Conservation (phyloP, 2,888 invertebrate genomes). For the Drosophila quinaria region DNA sequence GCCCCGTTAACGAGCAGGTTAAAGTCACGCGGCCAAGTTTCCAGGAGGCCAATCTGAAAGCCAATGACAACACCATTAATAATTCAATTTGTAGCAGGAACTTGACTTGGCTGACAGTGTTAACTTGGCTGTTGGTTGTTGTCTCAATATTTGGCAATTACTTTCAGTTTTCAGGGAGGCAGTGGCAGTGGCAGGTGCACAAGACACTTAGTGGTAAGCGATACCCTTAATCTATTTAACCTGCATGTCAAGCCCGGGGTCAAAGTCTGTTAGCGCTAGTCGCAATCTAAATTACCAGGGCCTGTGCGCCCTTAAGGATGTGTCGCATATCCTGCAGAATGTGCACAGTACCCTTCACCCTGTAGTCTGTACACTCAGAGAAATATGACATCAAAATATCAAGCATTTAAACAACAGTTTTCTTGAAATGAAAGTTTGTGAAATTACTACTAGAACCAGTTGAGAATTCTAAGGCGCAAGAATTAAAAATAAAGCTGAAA, state of each 20-base stretch:
- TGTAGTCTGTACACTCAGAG: no score
- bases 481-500: no score
- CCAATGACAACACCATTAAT: constrained; percentile 79
- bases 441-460: no score
- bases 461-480: no score
- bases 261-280: constrained; percentile 25
- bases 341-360: no score
- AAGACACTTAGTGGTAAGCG: constrained; percentile 68
- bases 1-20: constrained; percentile 45
- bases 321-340: constrained; percentile 53
- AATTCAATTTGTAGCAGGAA: constrained; percentile 67
- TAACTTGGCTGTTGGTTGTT: constrained; percentile 39
- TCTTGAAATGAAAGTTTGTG: no score
- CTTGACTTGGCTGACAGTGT: constrained; percentile 20
- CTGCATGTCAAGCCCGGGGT: constrained; percentile 63
- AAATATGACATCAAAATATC: no score
- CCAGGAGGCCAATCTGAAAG: constrained; percentile 45
- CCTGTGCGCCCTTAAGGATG: constrained; percentile 57
- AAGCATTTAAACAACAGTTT: no score
- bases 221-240: constrained; percentile 80
- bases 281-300: constrained; percentile 76
- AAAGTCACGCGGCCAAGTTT: constrained; percentile 66
- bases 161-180: constrained; percentile 59
- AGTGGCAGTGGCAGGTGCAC: constrained; percentile 38
- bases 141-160: constrained; percentile 80